Percentiles rank a stretch among this genome's conserved stretches.
phyloP scores from a whole-genome alignment of 2,888 invertebrate species.

The Scelioninae gen. 2 region DNA sequence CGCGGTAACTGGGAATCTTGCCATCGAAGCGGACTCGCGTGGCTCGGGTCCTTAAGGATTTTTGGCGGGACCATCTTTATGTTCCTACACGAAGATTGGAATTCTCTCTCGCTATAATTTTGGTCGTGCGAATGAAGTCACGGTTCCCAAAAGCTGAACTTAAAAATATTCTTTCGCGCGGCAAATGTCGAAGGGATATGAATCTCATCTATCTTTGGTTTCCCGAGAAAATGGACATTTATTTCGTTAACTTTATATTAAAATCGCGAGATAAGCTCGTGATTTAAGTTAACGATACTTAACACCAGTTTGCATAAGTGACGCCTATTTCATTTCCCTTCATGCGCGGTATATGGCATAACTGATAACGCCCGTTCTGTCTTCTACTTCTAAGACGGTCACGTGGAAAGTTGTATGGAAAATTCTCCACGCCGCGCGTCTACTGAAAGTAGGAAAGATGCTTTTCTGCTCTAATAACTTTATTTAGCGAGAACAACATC shows the following conservation, averaged over 20 bases:
- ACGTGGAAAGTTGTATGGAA: constrained; percentile 35
- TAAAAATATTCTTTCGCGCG: neutral
- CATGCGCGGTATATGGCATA: constrained; percentile 36
- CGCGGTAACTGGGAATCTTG: constrained; percentile 35
- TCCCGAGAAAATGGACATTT: no score
- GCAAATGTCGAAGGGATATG: no score
- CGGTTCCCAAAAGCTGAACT: constrained; percentile 2
- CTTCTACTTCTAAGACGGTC: constrained; percentile 38
- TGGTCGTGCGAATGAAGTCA: constrained; percentile 17
- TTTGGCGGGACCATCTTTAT: constrained; percentile 21
- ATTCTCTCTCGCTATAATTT: constrained; percentile 13
- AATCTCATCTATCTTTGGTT: no score
- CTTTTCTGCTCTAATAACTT: constrained; percentile 13
- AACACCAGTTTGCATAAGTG: constrained; percentile 42
- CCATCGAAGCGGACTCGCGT: constrained; percentile 36
- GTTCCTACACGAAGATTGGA: constrained; percentile 25
- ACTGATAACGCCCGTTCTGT: constrained; percentile 39
- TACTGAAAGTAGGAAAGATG: constrained; percentile 24
- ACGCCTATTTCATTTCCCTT: constrained; percentile 43
- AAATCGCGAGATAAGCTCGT: constrained; percentile 13
- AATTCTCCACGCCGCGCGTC: constrained; percentile 23
- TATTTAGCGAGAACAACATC: constrained; percentile 18
- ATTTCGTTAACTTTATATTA: constrained; percentile 45
- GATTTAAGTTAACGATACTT: constrained; percentile 32
- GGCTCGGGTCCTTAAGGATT: constrained; percentile 32